phyloP scores from a whole-genome alignment of 2,113 vertebrate genomes.

The Brachypodius melanocephalos region DNA sequence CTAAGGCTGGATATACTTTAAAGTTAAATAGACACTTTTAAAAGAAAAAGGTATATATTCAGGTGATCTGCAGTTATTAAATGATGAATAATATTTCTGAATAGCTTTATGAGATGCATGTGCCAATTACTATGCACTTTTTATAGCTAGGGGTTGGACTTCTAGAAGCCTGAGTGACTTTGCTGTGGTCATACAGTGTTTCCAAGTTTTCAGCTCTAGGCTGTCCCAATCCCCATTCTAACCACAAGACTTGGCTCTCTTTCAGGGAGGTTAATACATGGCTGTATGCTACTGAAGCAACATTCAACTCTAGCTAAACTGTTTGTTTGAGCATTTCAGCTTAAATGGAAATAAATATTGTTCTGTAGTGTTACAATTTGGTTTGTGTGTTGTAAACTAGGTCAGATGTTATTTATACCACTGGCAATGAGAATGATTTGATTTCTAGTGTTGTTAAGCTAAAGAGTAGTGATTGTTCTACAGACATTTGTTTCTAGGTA shows the following conservation, averaged over 20 bases:
- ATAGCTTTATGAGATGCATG: not conserved
- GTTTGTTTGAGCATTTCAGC: not conserved
- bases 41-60: not conserved
- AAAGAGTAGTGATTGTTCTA: not conserved
- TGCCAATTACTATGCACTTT: not conserved
- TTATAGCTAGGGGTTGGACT: not conserved
- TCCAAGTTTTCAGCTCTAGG: not conserved
- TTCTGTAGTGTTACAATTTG: not conserved
- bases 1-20: not conserved
- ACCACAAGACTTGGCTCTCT: not conserved
- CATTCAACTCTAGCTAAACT: not conserved
- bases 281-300: not conserved
- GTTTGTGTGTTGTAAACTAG: not conserved
- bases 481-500: not conserved
- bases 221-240: not conserved
- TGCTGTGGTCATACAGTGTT: not conserved
- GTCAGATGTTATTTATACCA: slow-evolving; percentile 31
- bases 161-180: not conserved
- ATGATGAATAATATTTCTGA: not conserved
- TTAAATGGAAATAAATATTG: not conserved
- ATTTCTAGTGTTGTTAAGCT: slow-evolving; percentile 41
- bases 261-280: not conserved
- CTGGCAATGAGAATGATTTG: not conserved
- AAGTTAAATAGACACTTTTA: not conserved
- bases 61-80: not conserved